Conservation (phyloP, 2,888 invertebrate genomes). For the Electrophaes corylata region DNA sequence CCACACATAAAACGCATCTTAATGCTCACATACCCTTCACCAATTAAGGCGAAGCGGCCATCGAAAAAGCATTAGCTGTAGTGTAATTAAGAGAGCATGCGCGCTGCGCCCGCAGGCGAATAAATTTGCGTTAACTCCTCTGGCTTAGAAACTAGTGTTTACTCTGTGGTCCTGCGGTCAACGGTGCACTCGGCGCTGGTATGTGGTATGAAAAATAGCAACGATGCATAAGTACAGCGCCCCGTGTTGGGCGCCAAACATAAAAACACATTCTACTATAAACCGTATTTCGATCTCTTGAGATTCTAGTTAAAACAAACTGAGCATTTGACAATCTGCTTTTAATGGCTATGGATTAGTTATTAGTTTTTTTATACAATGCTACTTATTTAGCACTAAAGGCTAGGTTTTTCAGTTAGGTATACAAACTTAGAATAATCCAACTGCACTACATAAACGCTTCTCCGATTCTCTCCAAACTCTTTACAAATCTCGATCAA, state of each 20-base stretch:
- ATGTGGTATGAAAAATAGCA: conserved; percentile 18
- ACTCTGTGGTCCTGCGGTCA: conserved; percentile 29
- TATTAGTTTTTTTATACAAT: no score
- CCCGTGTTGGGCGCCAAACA: conserved; percentile 33
- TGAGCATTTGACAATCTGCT: no score
- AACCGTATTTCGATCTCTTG: neutral
- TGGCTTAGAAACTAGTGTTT: conserved; percentile 31
- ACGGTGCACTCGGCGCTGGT: conserved; percentile 10
- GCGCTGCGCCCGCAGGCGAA: conserved; percentile 49
- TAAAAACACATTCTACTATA: neutral
- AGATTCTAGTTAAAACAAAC: no score
- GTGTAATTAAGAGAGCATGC: conserved; percentile 74
- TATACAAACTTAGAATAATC: no score
- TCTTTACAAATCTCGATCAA: no score
- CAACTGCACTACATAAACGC: no score
- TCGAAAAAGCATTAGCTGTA: conserved; percentile 73
- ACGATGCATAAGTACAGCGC: conserved; percentile 9
- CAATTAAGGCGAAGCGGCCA: conserved; percentile 49
- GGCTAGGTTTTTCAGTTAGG: no score
- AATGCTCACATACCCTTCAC: conserved; percentile 36
- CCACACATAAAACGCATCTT: conserved; percentile 32
- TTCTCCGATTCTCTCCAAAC: no score
- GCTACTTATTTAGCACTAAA: no score
- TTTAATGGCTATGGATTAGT: no score
- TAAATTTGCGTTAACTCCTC: conserved; percentile 69